Percentiles rank a stretch among this genome's conserved stretches.
phyloP scores from a whole-genome alignment of 2,113 vertebrate genomes.

The Uropsilus gracilis region DNA sequence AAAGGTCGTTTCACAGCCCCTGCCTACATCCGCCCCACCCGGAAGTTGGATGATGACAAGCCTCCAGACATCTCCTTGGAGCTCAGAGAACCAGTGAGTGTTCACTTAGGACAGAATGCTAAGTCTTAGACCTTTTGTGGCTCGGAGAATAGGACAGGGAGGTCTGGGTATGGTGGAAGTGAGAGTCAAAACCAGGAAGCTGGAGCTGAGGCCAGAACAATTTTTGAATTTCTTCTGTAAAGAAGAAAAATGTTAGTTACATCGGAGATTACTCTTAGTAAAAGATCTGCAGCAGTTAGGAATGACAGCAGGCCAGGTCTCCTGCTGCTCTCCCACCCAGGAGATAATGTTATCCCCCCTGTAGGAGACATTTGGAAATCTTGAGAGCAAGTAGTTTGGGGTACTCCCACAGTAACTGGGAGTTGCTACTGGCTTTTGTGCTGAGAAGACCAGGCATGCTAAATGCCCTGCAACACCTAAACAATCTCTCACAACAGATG shows the following conservation, averaged over 20 bases:
- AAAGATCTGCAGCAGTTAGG: background rate
- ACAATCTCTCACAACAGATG: constrained; percentile 13
- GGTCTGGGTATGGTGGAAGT: background rate
- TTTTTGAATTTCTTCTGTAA: background rate
- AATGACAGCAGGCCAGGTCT: background rate
- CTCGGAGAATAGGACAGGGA: background rate
- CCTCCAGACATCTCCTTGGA: constrained; percentile 90
- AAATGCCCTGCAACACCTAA: background rate
- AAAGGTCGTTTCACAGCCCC: constrained; percentile 92
- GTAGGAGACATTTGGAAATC: background rate
- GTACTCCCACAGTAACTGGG: background rate
- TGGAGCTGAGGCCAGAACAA: background rate
- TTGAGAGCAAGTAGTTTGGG: background rate
- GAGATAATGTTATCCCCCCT: background rate
- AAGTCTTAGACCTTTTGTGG: background rate
- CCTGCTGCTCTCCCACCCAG: background rate
- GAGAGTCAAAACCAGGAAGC: background rate
- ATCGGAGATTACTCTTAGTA: background rate
- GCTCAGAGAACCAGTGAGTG: constrained; percentile 91
- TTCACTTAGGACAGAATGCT: background rate
- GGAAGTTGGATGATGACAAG: constrained; percentile 92
- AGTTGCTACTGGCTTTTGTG: background rate
- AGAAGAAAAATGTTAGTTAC: background rate
- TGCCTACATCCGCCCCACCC: constrained; percentile 92
- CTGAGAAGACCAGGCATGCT: constrained; percentile 11